Evolutionary conservation across 1,140 invertebrate genomes (phyloP).

Genomic region (Dreissena rostriformis): DNA sequence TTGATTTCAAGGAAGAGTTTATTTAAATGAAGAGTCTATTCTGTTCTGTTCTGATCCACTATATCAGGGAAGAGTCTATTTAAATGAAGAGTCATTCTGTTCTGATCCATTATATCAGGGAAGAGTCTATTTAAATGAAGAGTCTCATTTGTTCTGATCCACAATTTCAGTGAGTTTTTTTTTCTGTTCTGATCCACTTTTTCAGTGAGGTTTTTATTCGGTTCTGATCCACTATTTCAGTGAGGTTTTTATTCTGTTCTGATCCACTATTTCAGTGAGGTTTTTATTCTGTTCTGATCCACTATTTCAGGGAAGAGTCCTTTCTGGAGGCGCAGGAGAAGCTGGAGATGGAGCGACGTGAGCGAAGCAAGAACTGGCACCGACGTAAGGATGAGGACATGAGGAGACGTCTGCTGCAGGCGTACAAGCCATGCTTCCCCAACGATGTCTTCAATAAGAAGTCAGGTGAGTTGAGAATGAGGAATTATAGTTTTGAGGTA

Average conservation of each 20-base stretch:
- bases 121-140: too few species aligned
- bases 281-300: too few species aligned
- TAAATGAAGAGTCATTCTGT: too few species aligned
- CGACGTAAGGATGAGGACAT: slow-evolving; percentile 52
- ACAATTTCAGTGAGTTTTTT: too few species aligned
- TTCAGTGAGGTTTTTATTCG: not conserved
- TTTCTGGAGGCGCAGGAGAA: slow-evolving; percentile 23
- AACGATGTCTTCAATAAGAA: slow-evolving; percentile 53
- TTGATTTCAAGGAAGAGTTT: too few species aligned
- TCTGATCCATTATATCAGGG: too few species aligned
- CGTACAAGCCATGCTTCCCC: slow-evolving; percentile 51
- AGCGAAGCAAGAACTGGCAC: slow-evolving; percentile 37
- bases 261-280: too few species aligned
- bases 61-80: too few species aligned
- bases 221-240: not conserved
- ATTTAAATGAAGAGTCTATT: slow-evolving; percentile 32
- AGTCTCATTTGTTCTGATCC: too few species aligned
- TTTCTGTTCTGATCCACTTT: too few species aligned
- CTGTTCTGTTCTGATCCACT: not conserved
- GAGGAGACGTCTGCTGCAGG: slow-evolving; percentile 39
- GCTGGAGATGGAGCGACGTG: slow-evolving; percentile 12
- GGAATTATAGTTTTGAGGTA: too few species aligned
- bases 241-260: too few species aligned
- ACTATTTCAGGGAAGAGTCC: slow-evolving; percentile 39
- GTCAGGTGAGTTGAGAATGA: slow-evolving; percentile 21